Base-by-base conservation (phyloP, 2,888 invertebrate species). In the Ellobium chinense region DNA sequence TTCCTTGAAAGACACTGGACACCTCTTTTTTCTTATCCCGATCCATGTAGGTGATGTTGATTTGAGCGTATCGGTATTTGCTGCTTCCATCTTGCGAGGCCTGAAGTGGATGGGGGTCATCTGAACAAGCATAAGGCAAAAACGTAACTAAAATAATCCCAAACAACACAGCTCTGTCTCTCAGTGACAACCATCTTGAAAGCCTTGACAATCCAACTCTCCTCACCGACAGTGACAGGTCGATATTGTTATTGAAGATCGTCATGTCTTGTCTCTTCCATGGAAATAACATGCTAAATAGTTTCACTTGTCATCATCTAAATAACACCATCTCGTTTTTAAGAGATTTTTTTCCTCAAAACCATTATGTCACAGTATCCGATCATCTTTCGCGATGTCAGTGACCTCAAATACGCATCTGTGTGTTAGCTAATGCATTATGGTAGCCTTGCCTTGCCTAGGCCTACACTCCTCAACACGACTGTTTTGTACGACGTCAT, bases 171-270 rank as follows among this genome's bases (percentile, higher is more conserved):
- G 5, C 4, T 31, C 21, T 56, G 5, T 34, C n/a, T 34, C n/a
- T 12, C 12, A 3, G 21, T n/a, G 37, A 68, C 69, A 60, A 78
- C 78, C 78, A 78, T 78, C 56, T 78, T 75, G 78, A 70, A 69
- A 73, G 29, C 46, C 24, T 36, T 24, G 31, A 56, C n/a, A 31
- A 31, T 31, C 34, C 12, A 3, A 56, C n/a, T 14, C 1, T 34
- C 29, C 29, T 46, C 54, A 18, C 46, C 4, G 68, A 68, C 69
- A 69, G 39, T 46, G 46, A 46, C 18, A n/a, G n/a, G n/a, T n/a
- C n/a, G n/a, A n/a, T n/a, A n/a, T n/a, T n/a, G n/a, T n/a, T n/a
- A n/a, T n/a, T n/a, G n/a, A n/a, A n/a, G n/a, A n/a, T n/a, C n/a
- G n/a, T n/a, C n/a, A n/a, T n/a, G n/a, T n/a, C n/a, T n/a, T n/a